These are phyloP conservation scores for Nautilus pompilius DNA, from an alignment of 1,140 invertebrate species.

Conservation along the genomic window DNA sequence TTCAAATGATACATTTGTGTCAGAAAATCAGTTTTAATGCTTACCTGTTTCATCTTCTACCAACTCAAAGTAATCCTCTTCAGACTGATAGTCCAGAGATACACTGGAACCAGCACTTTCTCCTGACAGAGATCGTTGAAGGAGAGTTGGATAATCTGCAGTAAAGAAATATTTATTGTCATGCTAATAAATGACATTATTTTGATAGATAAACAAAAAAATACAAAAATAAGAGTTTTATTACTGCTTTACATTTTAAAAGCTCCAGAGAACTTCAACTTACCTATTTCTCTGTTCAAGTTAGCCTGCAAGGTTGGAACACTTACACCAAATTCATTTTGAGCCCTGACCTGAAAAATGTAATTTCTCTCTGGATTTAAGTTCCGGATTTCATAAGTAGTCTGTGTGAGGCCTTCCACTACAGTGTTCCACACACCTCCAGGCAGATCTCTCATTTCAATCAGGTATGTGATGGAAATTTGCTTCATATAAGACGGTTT, in stretches of 20 bases:
- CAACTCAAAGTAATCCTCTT: too few relatives aligned
- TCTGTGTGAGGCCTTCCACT: slow-evolving; percentile 22
- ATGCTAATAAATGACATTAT: neutral
- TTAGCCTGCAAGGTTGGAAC: slow-evolving; percentile 52
- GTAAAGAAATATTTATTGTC: slow-evolving; percentile 24
- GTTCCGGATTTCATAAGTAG: slow-evolving; percentile 25
- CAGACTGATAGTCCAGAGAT: too few relatives aligned
- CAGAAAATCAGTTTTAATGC: too few relatives aligned
- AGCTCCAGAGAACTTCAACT: too few relatives aligned
- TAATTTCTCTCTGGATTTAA: slow-evolving; percentile 60
- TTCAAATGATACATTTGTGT: too few relatives aligned
- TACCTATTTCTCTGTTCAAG: slow-evolving; percentile 41
- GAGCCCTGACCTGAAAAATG: slow-evolving; percentile 88
- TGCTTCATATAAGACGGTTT: slow-evolving; percentile 8
- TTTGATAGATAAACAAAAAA: neutral
- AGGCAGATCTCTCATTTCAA: slow-evolving; percentile 39
- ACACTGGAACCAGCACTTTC: too few relatives aligned
- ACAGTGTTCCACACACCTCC: slow-evolving; percentile 27
- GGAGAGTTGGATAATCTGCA: slow-evolving; percentile 5
- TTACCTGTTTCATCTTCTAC: too few relatives aligned
- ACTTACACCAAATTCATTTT: slow-evolving; percentile 73
- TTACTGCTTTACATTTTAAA: neutral
- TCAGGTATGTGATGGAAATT: slow-evolving; percentile 20
- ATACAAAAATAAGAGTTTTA: neutral
- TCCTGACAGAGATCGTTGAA: slow-evolving; percentile 21